Conservation (phyloP, 2,888 invertebrate genomes). For the Spilarctia lutea region DNA sequence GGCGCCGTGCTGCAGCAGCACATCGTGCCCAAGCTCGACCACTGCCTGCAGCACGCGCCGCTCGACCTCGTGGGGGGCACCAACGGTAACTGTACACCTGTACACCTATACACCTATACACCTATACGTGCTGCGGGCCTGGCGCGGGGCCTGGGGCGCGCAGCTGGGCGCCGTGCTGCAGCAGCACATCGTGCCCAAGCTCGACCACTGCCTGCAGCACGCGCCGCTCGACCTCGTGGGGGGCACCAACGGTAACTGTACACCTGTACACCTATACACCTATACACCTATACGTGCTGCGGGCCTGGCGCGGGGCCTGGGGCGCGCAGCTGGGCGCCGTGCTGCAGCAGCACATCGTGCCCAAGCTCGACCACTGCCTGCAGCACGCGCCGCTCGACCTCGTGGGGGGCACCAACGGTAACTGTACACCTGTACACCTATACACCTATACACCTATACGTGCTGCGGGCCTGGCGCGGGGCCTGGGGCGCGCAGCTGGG, state of each 20-base stretch:
- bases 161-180: constrained; percentile 89
- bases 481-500: constrained; percentile 84
- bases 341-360: constrained; percentile 94
- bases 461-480: constrained; percentile 95
- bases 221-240: constrained; percentile 77
- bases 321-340: constrained; percentile 88
- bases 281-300: no score
- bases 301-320: constrained; percentile 93
- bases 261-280: no score
- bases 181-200: constrained; percentile 95
- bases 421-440: no score
- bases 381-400: constrained; percentile 80
- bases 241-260: constrained; percentile 67
- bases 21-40: constrained; percentile 95
- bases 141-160: constrained; percentile 89
- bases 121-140: constrained; percentile 96
- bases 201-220: constrained; percentile 89
- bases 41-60: constrained; percentile 86
- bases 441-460: no score
- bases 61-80: constrained; percentile 74
- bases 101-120: no score
- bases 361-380: constrained; percentile 92
- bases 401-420: constrained; percentile 73
- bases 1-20: constrained; percentile 92
- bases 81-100: constrained; percentile 66